Base-by-base conservation (phyloP, 2,888 invertebrate genomes). In the Synanthedon andrenaeformis region DNA sequence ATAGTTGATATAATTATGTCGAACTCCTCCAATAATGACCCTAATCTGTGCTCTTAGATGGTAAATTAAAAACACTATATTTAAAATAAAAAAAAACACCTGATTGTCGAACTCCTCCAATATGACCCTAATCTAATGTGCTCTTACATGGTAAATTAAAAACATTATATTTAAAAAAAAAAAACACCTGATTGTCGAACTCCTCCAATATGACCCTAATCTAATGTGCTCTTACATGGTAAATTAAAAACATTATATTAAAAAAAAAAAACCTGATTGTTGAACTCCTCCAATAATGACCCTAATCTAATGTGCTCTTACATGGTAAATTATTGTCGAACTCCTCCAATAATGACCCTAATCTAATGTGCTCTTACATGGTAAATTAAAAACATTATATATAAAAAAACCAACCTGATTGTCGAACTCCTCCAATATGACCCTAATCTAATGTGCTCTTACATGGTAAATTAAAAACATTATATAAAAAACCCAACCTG, bases 341-440 rank as follows among this genome's bases (percentile, higher is more conserved):
- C 74, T 97, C 93, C 64, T 97, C 96, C 8, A 99, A 85, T 67
- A n/a, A 99, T 96, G 1, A 96, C 92, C 64, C 95, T 91, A 79
- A 98, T 99, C 63, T 96, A 23, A 23, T 23, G 23, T 23, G 23
- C 23, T 23, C 23, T 23, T 23, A 23, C 23, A 23, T 4, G 17
- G 42, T 42, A 23, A 23, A 23, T 23, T 4, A 23, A 4, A 50
- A 23, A 8, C 10, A 35, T n/a, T 23, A 23, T 23, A 23, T 23
- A 4, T 2, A 17, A 23, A 23, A 23, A 23, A 23, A 0, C 4
- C 19, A 0, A 83, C 88, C 81, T 91, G 91, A 42, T 90, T 90
- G 79, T 99, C 99, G 72, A 99, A 99, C 74, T 97, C 93, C 64
- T 97, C 96, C 8, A 99, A 85, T 67, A 99, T 96, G 1, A 96